Conservation (phyloP, 2,113 vertebrate species). For the Crotalus viridis region DNA sequence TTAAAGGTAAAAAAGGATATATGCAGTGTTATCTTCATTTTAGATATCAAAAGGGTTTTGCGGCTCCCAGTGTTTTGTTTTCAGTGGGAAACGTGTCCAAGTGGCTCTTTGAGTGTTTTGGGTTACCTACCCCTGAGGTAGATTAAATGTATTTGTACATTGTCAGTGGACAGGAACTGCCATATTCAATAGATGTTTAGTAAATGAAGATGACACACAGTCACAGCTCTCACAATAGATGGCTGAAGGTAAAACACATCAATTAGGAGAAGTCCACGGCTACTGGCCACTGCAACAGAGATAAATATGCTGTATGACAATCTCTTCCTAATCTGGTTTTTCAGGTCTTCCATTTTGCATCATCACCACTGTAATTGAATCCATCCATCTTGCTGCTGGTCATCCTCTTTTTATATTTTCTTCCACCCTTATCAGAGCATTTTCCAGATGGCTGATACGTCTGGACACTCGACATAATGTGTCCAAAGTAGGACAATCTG, state of each 20-base stretch:
- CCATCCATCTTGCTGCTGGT: not conserved
- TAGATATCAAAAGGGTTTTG: too few species aligned
- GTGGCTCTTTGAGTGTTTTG: too few species aligned
- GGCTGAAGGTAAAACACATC: not conserved
- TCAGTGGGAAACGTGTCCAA: too few species aligned
- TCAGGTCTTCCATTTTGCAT: not conserved
- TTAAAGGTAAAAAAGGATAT: too few species aligned
- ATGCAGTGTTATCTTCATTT: too few species aligned
- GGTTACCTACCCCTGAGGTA: too few species aligned
- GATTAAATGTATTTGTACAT: not conserved
- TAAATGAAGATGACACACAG: not conserved
- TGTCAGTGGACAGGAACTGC: not conserved
- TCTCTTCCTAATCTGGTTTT: not conserved
- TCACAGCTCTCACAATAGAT: not conserved
- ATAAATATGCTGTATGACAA: not conserved
- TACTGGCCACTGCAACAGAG: not conserved
- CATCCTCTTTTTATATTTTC: not conserved
- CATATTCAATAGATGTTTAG: not conserved
- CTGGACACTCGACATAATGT: not conserved
- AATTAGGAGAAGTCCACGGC: not conserved
- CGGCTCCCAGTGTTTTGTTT: too few species aligned
- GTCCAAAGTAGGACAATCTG: not conserved
- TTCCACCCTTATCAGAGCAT: not conserved
- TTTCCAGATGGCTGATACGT: not conserved
- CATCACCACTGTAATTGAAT: not conserved